phyloP scores from a whole-genome alignment of 2,113 vertebrate genomes.

The Colinus virginianus region DNA sequence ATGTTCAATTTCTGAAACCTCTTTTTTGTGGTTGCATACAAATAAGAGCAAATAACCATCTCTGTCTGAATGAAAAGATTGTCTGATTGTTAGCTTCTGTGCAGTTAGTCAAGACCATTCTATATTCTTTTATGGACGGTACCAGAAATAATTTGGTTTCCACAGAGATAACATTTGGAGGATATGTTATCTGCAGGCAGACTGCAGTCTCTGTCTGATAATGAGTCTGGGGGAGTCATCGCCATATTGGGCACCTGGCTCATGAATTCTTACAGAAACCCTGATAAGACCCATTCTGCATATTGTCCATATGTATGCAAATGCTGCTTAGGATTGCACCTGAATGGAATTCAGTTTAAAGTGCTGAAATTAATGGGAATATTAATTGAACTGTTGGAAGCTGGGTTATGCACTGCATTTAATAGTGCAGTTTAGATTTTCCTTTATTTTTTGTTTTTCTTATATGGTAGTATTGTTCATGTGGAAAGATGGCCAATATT shows the following conservation, averaged over 20 bases:
- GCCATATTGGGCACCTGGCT: background rate
- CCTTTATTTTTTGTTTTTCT: background rate
- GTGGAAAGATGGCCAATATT: rapidly evolving
- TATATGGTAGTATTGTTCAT: background rate
- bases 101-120: background rate
- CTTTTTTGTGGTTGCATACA: background rate
- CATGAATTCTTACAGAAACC: background rate
- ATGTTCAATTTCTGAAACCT: background rate
- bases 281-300: background rate
- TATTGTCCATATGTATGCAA: background rate
- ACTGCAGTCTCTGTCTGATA: background rate
- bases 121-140: background rate
- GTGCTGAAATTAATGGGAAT: background rate
- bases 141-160: background rate
- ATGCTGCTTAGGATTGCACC: background rate
- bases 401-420: background rate
- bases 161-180: background rate
- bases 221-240: background rate
- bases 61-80: background rate
- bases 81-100: slow-evolving; percentile 10
- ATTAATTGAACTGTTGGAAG: background rate
- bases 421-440: background rate
- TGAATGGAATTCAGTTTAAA: background rate
- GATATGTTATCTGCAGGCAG: background rate
- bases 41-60: background rate